These are phyloP conservation scores for Xylocopa sonorina DNA, from an alignment of 1,140 invertebrate species.

Conservation along the genomic window DNA sequence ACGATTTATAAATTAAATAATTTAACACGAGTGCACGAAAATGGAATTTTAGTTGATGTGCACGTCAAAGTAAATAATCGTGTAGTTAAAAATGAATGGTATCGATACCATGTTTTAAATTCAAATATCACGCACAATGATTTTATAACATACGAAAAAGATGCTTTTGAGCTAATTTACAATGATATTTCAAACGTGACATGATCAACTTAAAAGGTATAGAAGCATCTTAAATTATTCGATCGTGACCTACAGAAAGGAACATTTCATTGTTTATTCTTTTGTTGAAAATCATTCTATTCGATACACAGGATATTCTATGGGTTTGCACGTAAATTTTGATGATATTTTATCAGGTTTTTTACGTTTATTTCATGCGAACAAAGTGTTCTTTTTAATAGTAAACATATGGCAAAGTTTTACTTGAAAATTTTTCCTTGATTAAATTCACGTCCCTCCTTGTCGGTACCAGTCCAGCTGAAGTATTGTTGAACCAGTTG, in stretches of 20 bases:
- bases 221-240: slow-evolving; percentile 16
- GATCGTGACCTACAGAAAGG: slow-evolving; percentile 37
- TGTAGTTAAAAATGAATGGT: slow-evolving; percentile 4
- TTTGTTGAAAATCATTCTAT: slow-evolving; percentile 32
- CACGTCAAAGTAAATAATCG: slow-evolving; percentile 10
- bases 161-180: neutral
- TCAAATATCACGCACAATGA: slow-evolving; percentile 12
- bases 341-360: slow-evolving; percentile 51
- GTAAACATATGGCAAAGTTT: slow-evolving; percentile 77
- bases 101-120: neutral
- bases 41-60: slow-evolving; percentile 8
- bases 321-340: slow-evolving; percentile 55
- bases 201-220: slow-evolving; percentile 16
- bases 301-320: slow-evolving; percentile 51
- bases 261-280: slow-evolving; percentile 39
- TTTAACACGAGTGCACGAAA: slow-evolving; percentile 7
- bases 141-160: neutral
- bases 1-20: slow-evolving; percentile 33
- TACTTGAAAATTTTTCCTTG: slow-evolving; percentile 99
- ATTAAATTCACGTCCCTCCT: slow-evolving; percentile 95
- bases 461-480: slow-evolving; percentile 94
- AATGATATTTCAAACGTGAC: neutral
- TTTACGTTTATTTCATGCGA: slow-evolving; percentile 72
- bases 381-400: slow-evolving; percentile 66
- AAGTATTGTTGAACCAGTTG: slow-evolving; percentile 96